Base-by-base conservation (phyloP, 2,113 vertebrate genomes). In the Heterotis niloticus region DNA sequence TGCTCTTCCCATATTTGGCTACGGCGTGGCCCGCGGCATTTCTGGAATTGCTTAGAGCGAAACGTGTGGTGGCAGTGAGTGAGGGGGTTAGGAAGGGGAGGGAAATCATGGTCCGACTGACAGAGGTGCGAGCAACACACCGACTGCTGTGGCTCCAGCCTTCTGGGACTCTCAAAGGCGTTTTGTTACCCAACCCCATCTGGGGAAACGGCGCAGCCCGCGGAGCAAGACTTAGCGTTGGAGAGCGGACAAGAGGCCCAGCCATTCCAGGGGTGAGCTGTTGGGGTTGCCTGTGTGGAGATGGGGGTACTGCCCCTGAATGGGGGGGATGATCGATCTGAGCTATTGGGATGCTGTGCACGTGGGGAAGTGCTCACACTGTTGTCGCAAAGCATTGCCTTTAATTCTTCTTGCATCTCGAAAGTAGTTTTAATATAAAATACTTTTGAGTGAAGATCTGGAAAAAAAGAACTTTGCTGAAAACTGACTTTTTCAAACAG, bases 1-100 rank as follows among this genome's bases (percentile, higher is more conserved):
- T 84, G 81, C 82, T 77, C 87, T 86, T 89, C 87, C 91, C 92
- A 89, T 93, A 91, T 93, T 92, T 91, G 91, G 91, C 85, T 80
- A 82, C 80, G 83, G 86, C 84, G 57, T 84, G 83, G 84, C 84
- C 83, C 83, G 82, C 85, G 86, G 88, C 88, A 88, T 91, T 90
- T 91, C 89, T 93, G 83, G 88, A 90, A 91, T 90, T 87, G 83
- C 86, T 87, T 79, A 82, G 82, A 81, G 84, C 75, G 79, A 81
- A 83, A 83, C 69, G 71, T 82, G 76, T 75, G 79, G 77, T 29
- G 86, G 84, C 87, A 87, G 85, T 76, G 82, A 82, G 83, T 82
- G 82, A 83, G 81, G 74, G 83, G 77, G 75, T 66, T 76, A 75
- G 78, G 18, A 75, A 67, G 24, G 51, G 79, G 83, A 82, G 85